phyloP scores from a whole-genome alignment of 1,140 invertebrate species.

The Dinothrombium tinctorium region DNA sequence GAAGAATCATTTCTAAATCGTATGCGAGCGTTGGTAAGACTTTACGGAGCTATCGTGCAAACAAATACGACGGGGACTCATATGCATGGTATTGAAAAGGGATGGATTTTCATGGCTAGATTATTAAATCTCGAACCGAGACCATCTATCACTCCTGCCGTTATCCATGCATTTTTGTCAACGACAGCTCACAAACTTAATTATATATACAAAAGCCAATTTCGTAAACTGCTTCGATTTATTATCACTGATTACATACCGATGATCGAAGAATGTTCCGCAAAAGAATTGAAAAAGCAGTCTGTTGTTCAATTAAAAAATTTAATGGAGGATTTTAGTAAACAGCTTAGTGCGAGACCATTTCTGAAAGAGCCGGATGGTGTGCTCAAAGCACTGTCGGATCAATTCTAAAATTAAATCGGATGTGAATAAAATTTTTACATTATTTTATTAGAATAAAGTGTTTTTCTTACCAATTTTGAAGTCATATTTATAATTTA shows the following conservation, averaged over 20 bases:
- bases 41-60: conserved; percentile 48
- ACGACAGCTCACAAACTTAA: conserved; percentile 42
- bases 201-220: conserved; percentile 43
- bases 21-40: conserved; percentile 50
- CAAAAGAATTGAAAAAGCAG: conserved; percentile 1
- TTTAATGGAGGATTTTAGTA: not conserved
- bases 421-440: too few species aligned
- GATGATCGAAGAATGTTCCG: conserved; percentile 20
- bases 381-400: too few species aligned
- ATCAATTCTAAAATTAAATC: too few species aligned
- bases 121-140: conserved; percentile 45
- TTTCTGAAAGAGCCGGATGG: too few species aligned
- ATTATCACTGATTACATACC: conserved; percentile 39
- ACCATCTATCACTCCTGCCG: conserved; percentile 46
- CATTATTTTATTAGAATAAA: too few species aligned
- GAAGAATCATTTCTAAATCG: conserved; percentile 57
- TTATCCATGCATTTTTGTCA: conserved; percentile 50
- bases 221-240: conserved; percentile 42
- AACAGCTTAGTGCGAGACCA: too few species aligned
- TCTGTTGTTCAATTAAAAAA: conserved; percentile 3
- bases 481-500: too few species aligned
- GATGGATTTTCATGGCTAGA: conserved; percentile 56
- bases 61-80: conserved; percentile 35
- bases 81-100: conserved; percentile 42
- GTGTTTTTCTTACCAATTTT: too few species aligned